Evolutionary conservation across 2,888 invertebrate species (phyloP), one percentile per base, ranked within the genome.

Genomic region (Stenoptilia bipunctidactyla): DNA sequence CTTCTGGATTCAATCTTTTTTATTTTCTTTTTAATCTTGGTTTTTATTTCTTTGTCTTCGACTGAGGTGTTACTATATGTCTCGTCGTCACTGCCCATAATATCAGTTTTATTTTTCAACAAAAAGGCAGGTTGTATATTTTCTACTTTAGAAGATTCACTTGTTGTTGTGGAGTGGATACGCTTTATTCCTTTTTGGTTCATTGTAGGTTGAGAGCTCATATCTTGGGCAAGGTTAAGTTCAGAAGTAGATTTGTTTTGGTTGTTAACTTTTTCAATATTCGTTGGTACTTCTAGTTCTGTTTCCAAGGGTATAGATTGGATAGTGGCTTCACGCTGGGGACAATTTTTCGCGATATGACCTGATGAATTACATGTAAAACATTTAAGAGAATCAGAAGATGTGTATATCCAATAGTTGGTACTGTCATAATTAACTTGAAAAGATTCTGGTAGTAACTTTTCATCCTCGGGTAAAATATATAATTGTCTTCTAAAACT

Each of bases 371-470:
- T 46, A 27, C 46, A 46, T 1, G 35, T 35, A 38, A 44, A 46
- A 36, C 46, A 46, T 36, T 42, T 46, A 1, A 46, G 13, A 1
- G 42, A 15, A 6, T 44, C 42, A 2, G 40, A 40, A 14, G 46
- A 41, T 1, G 40, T 25, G 38, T 46, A 46, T 4, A 46, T 43
- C 41, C 46, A 44, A 14, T 44, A 46, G 34, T 42, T 44, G 2
- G 44, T 46, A 12, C 36, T 41, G 10, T 46, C 44, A 38, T 15
- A 46, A 10, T n/a, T 41, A 10, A 46, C 8, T 36, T 46, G 46
- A 9, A 44, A 41, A 4, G 41, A 42, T 35, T 43, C 43, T 3
- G 43, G 43, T 2, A 46, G 30, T 1, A 15, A 10, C 15, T 27
- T 30, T 13, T 36, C 37, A 37, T 46, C 43, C 12, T 46, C 43